Evolutionary conservation across 2,797 vertebrate genomes (phyloP).

Genomic region (Cossypha dichroa): DNA sequence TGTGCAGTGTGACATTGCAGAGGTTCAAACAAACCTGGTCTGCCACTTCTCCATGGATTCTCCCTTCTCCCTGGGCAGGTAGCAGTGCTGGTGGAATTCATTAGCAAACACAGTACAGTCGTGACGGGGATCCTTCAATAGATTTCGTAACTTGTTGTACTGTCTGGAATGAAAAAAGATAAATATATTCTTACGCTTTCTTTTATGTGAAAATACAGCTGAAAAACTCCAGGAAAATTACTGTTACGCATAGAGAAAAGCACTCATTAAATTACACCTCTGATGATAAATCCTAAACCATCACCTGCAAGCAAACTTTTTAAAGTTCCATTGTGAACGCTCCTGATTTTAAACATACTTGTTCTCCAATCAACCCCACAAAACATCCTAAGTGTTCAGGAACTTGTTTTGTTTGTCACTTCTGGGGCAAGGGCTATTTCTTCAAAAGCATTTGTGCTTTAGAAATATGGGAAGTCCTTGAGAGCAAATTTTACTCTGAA

Average conservation of each 20-base stretch:
- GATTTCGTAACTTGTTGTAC: conserved; percentile 86
- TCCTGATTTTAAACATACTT: background rate
- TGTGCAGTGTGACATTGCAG: background rate
- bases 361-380: background rate
- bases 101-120: conserved; percentile 92
- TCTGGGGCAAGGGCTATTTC: background rate
- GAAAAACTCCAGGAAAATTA: background rate
- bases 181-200: background rate
- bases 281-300: background rate
- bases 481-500: background rate
- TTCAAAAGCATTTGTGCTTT: background rate
- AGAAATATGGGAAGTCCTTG: background rate
- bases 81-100: conserved; percentile 90
- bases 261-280: background rate
- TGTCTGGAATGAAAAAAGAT: conserved; percentile 75
- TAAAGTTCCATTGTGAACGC: background rate
- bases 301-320: background rate
- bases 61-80: conserved; percentile 85
- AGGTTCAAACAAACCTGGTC: conserved; percentile 80
- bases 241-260: background rate
- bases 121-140: conserved; percentile 88
- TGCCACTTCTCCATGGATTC: conserved; percentile 91
- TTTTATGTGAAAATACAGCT: background rate
- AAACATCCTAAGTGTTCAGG: background rate
- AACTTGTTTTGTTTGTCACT: background rate